These are phyloP conservation scores for Serrognathus titanus DNA, from an alignment of 2,888 invertebrate genomes.

Conservation along the genomic window DNA sequence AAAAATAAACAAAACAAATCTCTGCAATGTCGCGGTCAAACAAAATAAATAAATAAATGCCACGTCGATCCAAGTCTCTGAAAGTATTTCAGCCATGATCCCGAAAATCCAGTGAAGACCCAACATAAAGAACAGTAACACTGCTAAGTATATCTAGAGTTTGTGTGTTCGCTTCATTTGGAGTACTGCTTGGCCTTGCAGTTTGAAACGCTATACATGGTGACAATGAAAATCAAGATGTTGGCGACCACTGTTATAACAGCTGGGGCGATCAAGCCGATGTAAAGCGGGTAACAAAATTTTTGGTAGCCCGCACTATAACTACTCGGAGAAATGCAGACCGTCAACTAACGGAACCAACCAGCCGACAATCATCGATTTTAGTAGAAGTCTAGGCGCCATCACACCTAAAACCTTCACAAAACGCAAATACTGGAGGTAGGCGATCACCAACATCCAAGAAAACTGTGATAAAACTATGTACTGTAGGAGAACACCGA, in stretches of 20 bases:
- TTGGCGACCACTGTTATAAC: constrained; percentile 54
- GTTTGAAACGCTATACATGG: constrained; percentile 54
- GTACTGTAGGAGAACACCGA: constrained; percentile 63
- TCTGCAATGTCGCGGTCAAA: constrained; percentile 56
- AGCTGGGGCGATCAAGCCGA: constrained; percentile 56
- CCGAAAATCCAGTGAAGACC: constrained; percentile 63
- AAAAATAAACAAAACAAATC: constrained; percentile 60
- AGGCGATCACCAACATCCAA: constrained; percentile 71
- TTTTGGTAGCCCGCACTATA: constrained; percentile 51
- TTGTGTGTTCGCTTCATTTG: constrained; percentile 49
- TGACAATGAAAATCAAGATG: constrained; percentile 56
- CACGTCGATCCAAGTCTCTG: constrained; percentile 29
- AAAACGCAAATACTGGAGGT: constrained; percentile 63
- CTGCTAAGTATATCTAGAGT: constrained; percentile 57
- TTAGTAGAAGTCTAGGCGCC: constrained; percentile 58
- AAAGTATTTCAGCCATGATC: constrained; percentile 48
- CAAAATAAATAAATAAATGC: constrained; percentile 53
- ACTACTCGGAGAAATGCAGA: constrained; percentile 48
- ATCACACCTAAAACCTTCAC: constrained; percentile 62
- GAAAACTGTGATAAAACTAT: constrained; percentile 64
- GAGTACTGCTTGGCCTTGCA: constrained; percentile 31
- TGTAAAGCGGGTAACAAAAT: constrained; percentile 57
- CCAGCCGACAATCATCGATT: constrained; percentile 64
- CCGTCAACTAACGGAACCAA: constrained; percentile 56
- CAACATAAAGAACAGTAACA: constrained; percentile 58